These are phyloP conservation scores for Loripinus fragilis DNA, from an alignment of 2,888 invertebrate genomes.

Conservation along the genomic window DNA sequence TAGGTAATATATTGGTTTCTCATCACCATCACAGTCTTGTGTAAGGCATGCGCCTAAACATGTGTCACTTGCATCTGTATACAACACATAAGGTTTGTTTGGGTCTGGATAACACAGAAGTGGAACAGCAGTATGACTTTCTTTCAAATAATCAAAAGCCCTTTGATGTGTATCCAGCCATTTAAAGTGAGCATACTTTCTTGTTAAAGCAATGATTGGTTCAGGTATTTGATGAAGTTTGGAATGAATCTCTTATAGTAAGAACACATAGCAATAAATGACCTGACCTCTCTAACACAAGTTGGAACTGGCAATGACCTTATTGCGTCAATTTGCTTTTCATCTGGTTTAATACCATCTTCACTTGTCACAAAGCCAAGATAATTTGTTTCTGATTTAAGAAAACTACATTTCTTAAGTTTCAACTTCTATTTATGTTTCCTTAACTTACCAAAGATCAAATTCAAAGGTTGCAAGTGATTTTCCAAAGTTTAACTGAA, in stretches of 20 bases:
- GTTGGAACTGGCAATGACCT: slow-evolving; percentile 34
- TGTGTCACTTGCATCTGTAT: slow-evolving; percentile 20
- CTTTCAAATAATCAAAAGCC: slow-evolving; percentile 31
- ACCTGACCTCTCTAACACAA: slow-evolving; percentile 27
- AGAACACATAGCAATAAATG: slow-evolving; percentile 30
- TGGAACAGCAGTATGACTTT: slow-evolving; percentile 17
- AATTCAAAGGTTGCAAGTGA: slow-evolving; percentile 41
- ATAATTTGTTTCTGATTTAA: too few species aligned
- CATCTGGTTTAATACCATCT: slow-evolving; percentile 45
- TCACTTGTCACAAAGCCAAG: too few species aligned
- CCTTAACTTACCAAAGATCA: slow-evolving; percentile 42
- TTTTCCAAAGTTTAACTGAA: slow-evolving; percentile 37
- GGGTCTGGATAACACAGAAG: slow-evolving; percentile 20
- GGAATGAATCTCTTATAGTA: slow-evolving; percentile 49
- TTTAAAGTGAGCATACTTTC: slow-evolving; percentile 21
- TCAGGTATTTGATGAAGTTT: slow-evolving; percentile 36
- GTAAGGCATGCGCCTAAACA: slow-evolving; percentile 17
- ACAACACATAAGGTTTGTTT: slow-evolving; percentile 18
- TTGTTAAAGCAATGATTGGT: too few species aligned
- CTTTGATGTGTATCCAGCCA: slow-evolving; percentile 23
- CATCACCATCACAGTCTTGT: slow-evolving; percentile 11
- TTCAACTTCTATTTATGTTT: slow-evolving; percentile 39
- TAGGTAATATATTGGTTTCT: slow-evolving; percentile 25
- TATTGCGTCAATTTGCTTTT: slow-evolving; percentile 35
- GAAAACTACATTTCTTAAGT: slow-evolving; percentile 44